Percentiles rank a stretch among this genome's conserved stretches.
These are phyloP conservation scores for Acanthoscelides obtectus DNA, from an alignment of 2,888 invertebrate species.

Conservation along the genomic window DNA sequence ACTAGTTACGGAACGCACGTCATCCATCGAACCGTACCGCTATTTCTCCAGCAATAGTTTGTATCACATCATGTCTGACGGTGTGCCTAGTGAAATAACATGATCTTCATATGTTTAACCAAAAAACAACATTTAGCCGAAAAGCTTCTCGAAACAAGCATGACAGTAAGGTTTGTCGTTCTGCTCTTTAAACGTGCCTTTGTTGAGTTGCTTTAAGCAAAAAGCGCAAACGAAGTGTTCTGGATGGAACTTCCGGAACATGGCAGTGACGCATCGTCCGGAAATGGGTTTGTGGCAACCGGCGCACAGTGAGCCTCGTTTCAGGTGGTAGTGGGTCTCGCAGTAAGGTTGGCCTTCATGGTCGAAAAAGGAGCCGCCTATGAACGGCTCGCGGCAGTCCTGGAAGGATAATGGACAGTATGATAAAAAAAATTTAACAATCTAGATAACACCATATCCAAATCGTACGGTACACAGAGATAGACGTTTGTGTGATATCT, in stretches of 20 bases:
- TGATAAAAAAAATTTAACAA: not conserved
- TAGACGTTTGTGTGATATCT: too few species aligned
- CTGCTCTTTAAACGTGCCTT: slow-evolving; percentile 99
- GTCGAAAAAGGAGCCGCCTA: slow-evolving; percentile 97
- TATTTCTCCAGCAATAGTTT: too few species aligned
- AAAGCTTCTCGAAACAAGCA: slow-evolving; percentile 93
- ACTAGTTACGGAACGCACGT: too few species aligned
- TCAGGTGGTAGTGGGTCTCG: slow-evolving; percentile 98
- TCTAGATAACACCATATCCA: too few species aligned
- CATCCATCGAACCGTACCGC: too few species aligned
- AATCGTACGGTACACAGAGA: too few species aligned
- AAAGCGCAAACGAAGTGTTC: slow-evolving; percentile 99
- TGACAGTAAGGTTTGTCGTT: slow-evolving; percentile 99
- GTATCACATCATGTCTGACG: too few species aligned
- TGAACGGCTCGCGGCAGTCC: slow-evolving; percentile 97
- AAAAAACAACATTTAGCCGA: slow-evolving; percentile 61
- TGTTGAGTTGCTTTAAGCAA: slow-evolving; percentile 95
- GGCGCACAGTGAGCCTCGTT: slow-evolving; percentile 94
- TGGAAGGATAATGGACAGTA: slow-evolving; percentile 47
- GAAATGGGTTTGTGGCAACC: slow-evolving; percentile 97
- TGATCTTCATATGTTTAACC: too few species aligned
- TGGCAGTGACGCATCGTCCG: slow-evolving; percentile 96
- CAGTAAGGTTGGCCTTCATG: slow-evolving; percentile 98
- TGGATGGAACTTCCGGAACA: slow-evolving; percentile 98
- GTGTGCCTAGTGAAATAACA: not conserved